Evolutionary conservation across 2,888 invertebrate genomes (phyloP), one percentile per base, ranked within the genome.

Genomic region (Conomelus anceps): DNA sequence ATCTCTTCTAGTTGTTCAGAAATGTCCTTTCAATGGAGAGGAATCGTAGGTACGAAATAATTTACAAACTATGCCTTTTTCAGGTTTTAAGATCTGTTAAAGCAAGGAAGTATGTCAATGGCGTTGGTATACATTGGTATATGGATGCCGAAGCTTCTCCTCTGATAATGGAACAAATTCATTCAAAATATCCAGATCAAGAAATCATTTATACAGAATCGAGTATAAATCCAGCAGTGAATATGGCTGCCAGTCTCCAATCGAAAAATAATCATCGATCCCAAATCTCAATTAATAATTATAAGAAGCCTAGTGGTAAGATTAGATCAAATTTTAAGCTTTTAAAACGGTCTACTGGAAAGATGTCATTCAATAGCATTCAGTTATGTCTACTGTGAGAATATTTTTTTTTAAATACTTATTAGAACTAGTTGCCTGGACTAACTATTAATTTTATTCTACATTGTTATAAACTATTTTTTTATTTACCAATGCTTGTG

Each of bases 71-170:
- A n/a, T n/a, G n/a, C 0, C 23, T 17, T 22, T 85, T 29, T 85
- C n/a, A 84, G 22, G n/a, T 87, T n/a, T 20, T 84, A 23, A 17
- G 22, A 23, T 24, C 85, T 89, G 0, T 20, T 86, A 92, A 4
- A 91, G 91, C 22, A 91, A 95, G 95, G 0, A 93, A 95, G 0
- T 96, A 95, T 92, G 93, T 97, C 0, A 95, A 96, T 92, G 98
- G 98, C 0, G 94, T 97, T 85, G 97, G 96, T 0, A 94, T 98
- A 3, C 98, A 98, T 93, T 98, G 97, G 96, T 98, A 98, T 93
- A 94, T 94, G 90, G 96, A 98, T 93, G 92, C 93, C 23, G 92
- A 95, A 29, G 92, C 95, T 41, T 94, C 96, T 0, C 92, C 95
- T 0, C 91, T 91, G 7, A 93, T 96, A 34, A 93, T 98, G 20